Evolutionary conservation across 2,888 invertebrate genomes (phyloP).

Genomic region (Brenthis hecate): DNA sequence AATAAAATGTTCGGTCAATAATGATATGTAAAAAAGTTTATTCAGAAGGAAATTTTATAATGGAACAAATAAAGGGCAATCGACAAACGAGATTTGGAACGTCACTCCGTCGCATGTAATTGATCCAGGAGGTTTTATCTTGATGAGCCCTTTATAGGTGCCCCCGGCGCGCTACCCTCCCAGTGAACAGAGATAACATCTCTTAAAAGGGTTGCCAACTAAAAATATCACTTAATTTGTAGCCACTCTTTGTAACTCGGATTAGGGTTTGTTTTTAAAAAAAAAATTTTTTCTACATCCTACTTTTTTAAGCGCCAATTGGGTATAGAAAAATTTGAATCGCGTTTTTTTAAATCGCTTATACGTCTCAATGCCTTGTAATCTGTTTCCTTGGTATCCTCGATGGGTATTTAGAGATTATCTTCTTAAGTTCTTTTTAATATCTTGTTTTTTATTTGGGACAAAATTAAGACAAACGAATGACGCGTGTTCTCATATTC

Average conservation of each 20-base stretch:
- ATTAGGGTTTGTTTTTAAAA: slow-evolving; percentile 61
- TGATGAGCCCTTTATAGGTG: slow-evolving; percentile 76
- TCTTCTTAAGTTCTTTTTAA: slow-evolving; percentile 60
- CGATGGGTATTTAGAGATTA: slow-evolving; percentile 60
- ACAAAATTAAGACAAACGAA: slow-evolving; percentile 67
- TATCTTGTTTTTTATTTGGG: slow-evolving; percentile 64
- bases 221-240: slow-evolving; percentile 82
- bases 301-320: slow-evolving; percentile 56
- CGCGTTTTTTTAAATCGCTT: slow-evolving; percentile 62
- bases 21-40: slow-evolving; percentile 8
- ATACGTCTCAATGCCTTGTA: slow-evolving; percentile 60
- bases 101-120: slow-evolving; percentile 77
- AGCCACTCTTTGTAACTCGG: slow-evolving; percentile 75
- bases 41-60: slow-evolving; percentile 40
- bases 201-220: slow-evolving; percentile 80
- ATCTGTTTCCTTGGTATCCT: slow-evolving; percentile 64
- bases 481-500: slow-evolving; percentile 67
- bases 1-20: slow-evolving; percentile 29
- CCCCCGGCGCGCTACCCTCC: slow-evolving; percentile 77
- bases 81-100: slow-evolving; percentile 70
- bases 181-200: slow-evolving; percentile 74
- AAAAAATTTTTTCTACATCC: slow-evolving; percentile 56
- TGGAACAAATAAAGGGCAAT: slow-evolving; percentile 58
- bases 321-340: slow-evolving; percentile 58
- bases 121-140: slow-evolving; percentile 81